These are phyloP conservation scores for Apis mellifera DNA, from an alignment of 1,140 invertebrate species.

Conservation along the genomic window DNA sequence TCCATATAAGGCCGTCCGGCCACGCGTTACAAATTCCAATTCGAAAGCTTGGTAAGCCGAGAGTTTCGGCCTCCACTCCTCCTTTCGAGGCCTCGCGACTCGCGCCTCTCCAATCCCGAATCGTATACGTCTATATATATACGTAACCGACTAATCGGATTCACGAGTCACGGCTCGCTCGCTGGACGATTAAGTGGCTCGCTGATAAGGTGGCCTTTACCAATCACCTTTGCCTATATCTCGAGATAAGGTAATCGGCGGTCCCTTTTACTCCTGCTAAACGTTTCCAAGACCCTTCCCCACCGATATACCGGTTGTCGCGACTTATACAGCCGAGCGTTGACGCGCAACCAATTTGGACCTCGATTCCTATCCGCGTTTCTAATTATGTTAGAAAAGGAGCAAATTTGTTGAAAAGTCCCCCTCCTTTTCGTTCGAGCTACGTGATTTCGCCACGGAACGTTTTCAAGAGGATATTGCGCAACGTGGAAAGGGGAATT, in stretches of 20 bases:
- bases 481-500: too few species aligned
- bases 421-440: too few species aligned
- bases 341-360: too few species aligned
- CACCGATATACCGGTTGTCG: constrained; percentile 40
- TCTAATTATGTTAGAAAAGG: too few species aligned
- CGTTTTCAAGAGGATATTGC: neutral
- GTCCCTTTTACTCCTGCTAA: constrained; percentile 51
- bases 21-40: constrained; percentile 63
- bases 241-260: constrained; percentile 63
- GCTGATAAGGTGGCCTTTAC: constrained; percentile 44
- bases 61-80: neutral
- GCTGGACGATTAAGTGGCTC: constrained; percentile 53
- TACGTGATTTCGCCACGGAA: too few species aligned
- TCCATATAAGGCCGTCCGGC: constrained; percentile 53
- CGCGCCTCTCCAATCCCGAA: constrained; percentile 48
- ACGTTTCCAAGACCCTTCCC: constrained; percentile 26
- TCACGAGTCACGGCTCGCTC: constrained; percentile 52
- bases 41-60: constrained; percentile 65
- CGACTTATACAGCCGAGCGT: neutral
- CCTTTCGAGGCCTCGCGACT: constrained; percentile 17
- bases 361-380: too few species aligned
- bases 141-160: constrained; percentile 44
- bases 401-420: too few species aligned
- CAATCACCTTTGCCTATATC: constrained; percentile 45
- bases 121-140: neutral